Evolutionary conservation across 1,140 invertebrate species (phyloP), one percentile per base, ranked within the genome.

Genomic region (Leptinotarsa lineolata): DNA sequence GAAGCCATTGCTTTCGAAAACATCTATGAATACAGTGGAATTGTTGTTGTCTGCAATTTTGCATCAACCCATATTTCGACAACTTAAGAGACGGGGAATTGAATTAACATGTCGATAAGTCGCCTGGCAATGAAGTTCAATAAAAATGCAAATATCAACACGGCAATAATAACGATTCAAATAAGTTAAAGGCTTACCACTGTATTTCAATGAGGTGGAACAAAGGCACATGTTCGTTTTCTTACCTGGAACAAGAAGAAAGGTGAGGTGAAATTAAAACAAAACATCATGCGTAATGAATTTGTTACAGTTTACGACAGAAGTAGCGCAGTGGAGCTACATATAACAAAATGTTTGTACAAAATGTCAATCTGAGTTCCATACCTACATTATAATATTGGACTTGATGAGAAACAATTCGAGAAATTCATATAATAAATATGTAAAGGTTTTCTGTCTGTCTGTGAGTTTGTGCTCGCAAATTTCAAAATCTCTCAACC

Each of bases 101-200:
- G 48, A 54, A 54, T 54, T 54, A 4, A n/a, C 48, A 54, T 54
- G 15, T 16, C 5, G 48, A 54, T 54, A 54, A 54, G 1, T 54
- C n/a, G 15, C 13, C 15, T 54, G 11, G 48, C 48, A 54, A 54
- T 54, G 15, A 48, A 48, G 4, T 54, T 54, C 15, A 54, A 54
- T 54, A 54, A 54, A n/a, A 54, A 54, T 54, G 48, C 15, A 54
- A 54, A 54, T 54, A 16, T 54, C 48, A 54, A 54, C 15, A 54
- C 48, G 48, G n/a, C n/a, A 54, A 54, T 54, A 54, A 54, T 54
- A 54, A 16, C n/a, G 2, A 54, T 54, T 54, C 13, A 54, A n/a
- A 54, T 54, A 54, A 54, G 13, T 54, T 54, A 54, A 54, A 54
- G 15, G 48, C 48, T 54, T 54, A 54, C 48, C 48, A 54, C 48